Base-by-base conservation (phyloP, 2,888 invertebrate species). In the Bellardia pandia region DNA sequence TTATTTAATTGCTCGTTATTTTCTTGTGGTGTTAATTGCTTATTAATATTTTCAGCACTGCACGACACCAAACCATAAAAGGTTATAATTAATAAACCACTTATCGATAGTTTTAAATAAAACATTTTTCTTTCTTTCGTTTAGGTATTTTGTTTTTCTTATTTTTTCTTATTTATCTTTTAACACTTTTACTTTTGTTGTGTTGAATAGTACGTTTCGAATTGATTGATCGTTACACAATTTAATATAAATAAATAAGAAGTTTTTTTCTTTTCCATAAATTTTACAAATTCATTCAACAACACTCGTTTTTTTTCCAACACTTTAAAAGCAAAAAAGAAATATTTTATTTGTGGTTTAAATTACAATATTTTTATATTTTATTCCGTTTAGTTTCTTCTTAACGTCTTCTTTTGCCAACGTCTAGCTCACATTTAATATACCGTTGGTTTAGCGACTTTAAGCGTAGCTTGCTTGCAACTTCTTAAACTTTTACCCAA, bases 401-500 rank as follows among this genome's bases (percentile, higher is more conserved):
- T 87, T 74, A 82, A 87, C 87, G 87, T 87, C 87, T 87, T 87
- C 78, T 74, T 82, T 85, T 68, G 72, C 81, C 85, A 87, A 87
- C 85, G 87, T 87, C 87, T 85, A 62, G 78, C 78, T 87, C 78
- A 81, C 85, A 69, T 87, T 87, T 87, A 85, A 78, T 81, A 51
- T 85, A 69, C 81, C 78, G 85, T 85, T 85, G 66, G 23, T 64
- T 72, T 42, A 16, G 74, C 51, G 74, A 62, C 75, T 85, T 56
- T 75, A 75, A 87, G 81, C 77, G 40, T 74, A 78, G 87, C 87
- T 84, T 37, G 78, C 75, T 86, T 85, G 75, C 81, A 80, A 87
- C 87, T 85, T 87, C 87, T 87, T 85, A 85, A 87, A 87, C 87
- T 87, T 87, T 87, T 87, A 87, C 87, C 85, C 79, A 85, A 79